Conservation (phyloP, 1,140 invertebrate genomes). For the Euura lappo region DNA sequence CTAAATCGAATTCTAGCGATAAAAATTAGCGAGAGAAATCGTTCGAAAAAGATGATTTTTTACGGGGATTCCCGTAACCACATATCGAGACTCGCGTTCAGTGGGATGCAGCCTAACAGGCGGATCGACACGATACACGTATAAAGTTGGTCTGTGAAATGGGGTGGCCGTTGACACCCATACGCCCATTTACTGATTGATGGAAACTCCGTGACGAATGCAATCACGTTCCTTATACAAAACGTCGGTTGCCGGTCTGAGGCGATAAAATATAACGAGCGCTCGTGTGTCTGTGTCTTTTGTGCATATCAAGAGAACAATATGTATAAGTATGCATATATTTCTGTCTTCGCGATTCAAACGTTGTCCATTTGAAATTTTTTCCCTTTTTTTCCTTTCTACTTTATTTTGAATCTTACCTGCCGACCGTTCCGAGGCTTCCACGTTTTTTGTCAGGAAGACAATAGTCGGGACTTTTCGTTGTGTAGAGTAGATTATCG, state of each 20-base stretch:
- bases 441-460: constrained; percentile 66
- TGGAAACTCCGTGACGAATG: constrained; percentile 48
- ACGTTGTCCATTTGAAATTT: background rate
- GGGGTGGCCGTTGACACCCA: background rate
- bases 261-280: background rate
- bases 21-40: no score
- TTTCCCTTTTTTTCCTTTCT: background rate
- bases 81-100: no score
- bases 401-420: constrained; percentile 51
- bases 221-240: constrained; percentile 39
- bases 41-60: no score
- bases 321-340: no score
- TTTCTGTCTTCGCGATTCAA: background rate
- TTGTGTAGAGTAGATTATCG: constrained; percentile 70
- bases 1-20: no score
- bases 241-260: constrained; percentile 17
- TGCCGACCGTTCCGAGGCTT: constrained; percentile 68
- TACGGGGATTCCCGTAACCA: no score
- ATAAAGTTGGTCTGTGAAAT: no score
- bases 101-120: no score
- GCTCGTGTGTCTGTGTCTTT: no score
- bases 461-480: constrained; percentile 73
- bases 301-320: no score
- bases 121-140: no score
- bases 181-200: constrained; percentile 30